A percentile compares a stretch with the other conserved stretches of the same genome.
phyloP scores from a whole-genome alignment of 2,113 vertebrate genomes.

The Indri indri region DNA sequence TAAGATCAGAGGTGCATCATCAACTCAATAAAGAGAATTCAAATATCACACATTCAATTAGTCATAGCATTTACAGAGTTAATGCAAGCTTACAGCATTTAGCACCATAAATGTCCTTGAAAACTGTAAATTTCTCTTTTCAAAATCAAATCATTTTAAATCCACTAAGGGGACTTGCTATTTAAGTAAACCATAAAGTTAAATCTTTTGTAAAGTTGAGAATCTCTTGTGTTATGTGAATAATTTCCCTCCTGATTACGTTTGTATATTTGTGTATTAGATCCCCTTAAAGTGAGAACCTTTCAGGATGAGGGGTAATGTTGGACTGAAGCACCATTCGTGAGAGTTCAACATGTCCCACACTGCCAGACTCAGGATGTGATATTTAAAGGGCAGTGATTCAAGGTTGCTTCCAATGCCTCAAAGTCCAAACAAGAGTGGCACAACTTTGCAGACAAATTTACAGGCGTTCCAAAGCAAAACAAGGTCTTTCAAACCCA shows the following conservation, averaged over 20 bases:
- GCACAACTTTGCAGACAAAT: constrained; percentile 4
- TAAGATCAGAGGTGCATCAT: background rate
- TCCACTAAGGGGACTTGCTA: constrained; percentile 20
- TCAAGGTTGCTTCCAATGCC: background rate
- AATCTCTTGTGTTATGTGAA: constrained; percentile 32
- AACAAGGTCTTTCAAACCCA: background rate
- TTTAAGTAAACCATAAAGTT: constrained; percentile 55
- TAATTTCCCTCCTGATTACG: constrained; percentile 39
- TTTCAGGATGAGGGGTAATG: background rate
- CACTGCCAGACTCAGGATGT: background rate
- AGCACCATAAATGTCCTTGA: constrained; percentile 14
- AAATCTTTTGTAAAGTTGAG: constrained; percentile 60
- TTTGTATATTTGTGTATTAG: constrained; percentile 33
- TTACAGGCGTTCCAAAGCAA: constrained; percentile 1
- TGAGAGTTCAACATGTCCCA: background rate
- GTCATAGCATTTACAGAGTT: constrained; percentile 29
- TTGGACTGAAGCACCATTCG: background rate
- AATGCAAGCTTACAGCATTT: constrained; percentile 2
- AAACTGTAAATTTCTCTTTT: constrained; percentile 54
- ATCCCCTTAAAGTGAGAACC: background rate
- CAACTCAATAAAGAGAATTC: background rate
- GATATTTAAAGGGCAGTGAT: constrained; percentile 43
- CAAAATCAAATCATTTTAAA: constrained; percentile 59
- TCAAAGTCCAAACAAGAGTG: constrained; percentile 44
- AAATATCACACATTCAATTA: constrained; percentile 40